Evolutionary conservation across 2,888 invertebrate genomes (phyloP), one percentile per base, ranked within the genome.

Genomic region (Drosophila recens): DNA sequence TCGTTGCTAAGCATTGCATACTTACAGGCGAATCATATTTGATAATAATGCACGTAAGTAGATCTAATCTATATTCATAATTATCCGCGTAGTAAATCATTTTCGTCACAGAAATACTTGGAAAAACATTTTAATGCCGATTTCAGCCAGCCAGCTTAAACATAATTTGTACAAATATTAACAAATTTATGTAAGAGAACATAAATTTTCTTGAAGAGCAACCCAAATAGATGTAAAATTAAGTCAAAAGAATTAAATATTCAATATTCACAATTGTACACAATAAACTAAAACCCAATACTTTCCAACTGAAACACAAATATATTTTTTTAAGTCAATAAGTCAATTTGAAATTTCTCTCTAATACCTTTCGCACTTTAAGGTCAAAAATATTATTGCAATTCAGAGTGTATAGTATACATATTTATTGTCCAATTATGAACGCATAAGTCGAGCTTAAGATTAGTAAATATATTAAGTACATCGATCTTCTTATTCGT

Each of bases 381-480:
- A 33, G 48, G 11, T 10, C 9, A 23, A 43, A 5, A 23, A 9
- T 6, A 30, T 8, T 30, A 11, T 2, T 51, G n/a, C 3, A 23
- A 30, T 59, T 9, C 4, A 23, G 8, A 23, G 45, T 70, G 59
- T 75, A 74, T 62, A 72, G 23, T 75, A 74, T 62, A 72, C 46
- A 59, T 67, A 75, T 83, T 87, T 83, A 87, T 87, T 83, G 82
- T 80, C 70, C 78, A 82, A 65, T 78, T 64, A 70, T 70, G 77
- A 82, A 82, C 75, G 57, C 45, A 48, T 67, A 54, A 69, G 65
- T 64, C 46, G 69, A 51, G 38, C 61, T 77, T 68, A 71, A 58
- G 43, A 40, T 38, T 67, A 67, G 51, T 27, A 43, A 36, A n/a
- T 77, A 64, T 46, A 59, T 51, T 20, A 43, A 46, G 43, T 52